These are phyloP conservation scores for Andricus curvator DNA, from an alignment of 2,888 invertebrate genomes.

Conservation along the genomic window DNA sequence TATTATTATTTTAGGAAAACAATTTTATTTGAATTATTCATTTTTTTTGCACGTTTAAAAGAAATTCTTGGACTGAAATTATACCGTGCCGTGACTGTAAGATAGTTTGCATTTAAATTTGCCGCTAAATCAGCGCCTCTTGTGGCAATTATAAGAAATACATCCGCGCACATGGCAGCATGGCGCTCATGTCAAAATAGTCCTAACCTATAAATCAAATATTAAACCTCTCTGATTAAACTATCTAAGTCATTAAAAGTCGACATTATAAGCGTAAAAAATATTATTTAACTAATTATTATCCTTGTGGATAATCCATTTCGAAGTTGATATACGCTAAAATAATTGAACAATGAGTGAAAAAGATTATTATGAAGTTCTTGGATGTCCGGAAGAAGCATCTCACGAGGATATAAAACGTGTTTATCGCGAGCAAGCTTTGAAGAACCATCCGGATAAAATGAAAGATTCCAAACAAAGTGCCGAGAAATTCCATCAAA, in stretches of 20 bases:
- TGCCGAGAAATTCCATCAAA: conserved; percentile 78
- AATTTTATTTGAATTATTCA: too few species aligned
- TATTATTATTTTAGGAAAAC: too few species aligned
- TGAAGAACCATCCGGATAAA: conserved; percentile 84
- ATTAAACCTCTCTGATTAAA: too few species aligned
- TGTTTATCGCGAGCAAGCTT: conserved; percentile 81
- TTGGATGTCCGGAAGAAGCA: conserved; percentile 80
- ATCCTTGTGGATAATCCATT: neutral
- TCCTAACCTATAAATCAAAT: conserved; percentile 4
- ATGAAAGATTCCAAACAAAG: conserved; percentile 63
- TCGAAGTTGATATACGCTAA: neutral
- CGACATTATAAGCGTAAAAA: neutral
- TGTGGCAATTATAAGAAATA: neutral
- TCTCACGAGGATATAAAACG: conserved; percentile 82
- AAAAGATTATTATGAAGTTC: conserved; percentile 80
- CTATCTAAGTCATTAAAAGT: too few species aligned
- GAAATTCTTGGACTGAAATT: too few species aligned
- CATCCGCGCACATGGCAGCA: neutral
- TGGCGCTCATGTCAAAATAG: neutral
- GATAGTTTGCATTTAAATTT: too few species aligned
- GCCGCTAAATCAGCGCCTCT: neutral
- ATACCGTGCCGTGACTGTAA: too few species aligned
- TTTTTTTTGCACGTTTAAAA: too few species aligned
- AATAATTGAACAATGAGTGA: conserved; percentile 38
- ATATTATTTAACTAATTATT: neutral